Evolutionary conservation across 1,140 invertebrate genomes (phyloP), one percentile per base, ranked within the genome.

Genomic region (Lepidurus apus): DNA sequence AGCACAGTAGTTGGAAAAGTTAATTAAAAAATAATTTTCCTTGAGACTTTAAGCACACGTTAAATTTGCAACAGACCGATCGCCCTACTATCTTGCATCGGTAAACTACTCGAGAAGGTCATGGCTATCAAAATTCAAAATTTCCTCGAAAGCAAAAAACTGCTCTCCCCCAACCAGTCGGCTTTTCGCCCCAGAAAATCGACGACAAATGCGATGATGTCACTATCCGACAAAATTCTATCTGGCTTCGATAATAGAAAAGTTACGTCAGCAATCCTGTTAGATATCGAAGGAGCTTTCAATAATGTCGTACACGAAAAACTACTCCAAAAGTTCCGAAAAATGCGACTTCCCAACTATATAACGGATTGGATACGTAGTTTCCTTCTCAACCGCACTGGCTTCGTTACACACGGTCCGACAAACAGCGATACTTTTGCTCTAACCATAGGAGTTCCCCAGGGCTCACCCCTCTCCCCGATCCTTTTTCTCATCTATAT

Each of bases 401-500:
- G 42, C 75, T 43, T 43, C 1, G 42, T 76, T 5, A n/a, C 1
- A 26, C 6, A n/a, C 1, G 75, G 75, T 1, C 42, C n/a, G 42
- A 11, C 42, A n/a, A 24, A 21, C 42, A 76, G 75, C n/a, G 75
- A 76, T 44, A 42, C 75, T n/a, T 44, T 43, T 44, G 21, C 44
- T n/a, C 21, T 42, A 11, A 0, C 9, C 24, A 24, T 6, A 42
- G 75, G 75, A 7, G 7, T 76, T 42, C 75, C 75, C 7, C 75
- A 76, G 42, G 75, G 75, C 10, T 76, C 75, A 9, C 75, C 75
- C n/a, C 42, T 76, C 21, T 76, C 75, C 24, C 75, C 75, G 44
- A 76, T 76, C 34, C 75, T 76, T 1, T 76, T 76, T 17, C n/a
- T n/a, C n/a, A n/a, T n/a, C n/a, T n/a, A n/a, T n/a, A n/a, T n/a